Conservation (phyloP, 2,797 vertebrate genomes). For the Aulostomus chinensis region DNA sequence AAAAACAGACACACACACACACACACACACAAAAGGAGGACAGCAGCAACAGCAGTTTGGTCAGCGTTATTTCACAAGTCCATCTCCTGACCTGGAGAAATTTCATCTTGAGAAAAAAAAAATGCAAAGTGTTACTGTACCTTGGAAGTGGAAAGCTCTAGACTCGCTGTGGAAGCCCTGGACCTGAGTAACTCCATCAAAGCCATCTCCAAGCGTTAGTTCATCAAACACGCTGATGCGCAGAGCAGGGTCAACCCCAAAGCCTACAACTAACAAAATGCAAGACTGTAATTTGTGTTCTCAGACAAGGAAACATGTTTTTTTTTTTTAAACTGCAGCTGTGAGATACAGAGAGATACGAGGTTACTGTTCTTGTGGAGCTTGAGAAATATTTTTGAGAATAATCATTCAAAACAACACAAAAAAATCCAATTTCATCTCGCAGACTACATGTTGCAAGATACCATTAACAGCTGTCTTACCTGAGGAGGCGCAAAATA, state of each 20-base stretch:
- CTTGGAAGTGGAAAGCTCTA: slow-evolving; percentile 96
- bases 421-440: neutral
- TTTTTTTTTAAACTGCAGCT: no score
- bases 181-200: slow-evolving; percentile 92
- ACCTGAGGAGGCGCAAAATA: slow-evolving; percentile 78
- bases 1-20: no score
- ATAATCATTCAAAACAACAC: slow-evolving; percentile 9
- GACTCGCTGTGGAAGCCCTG: slow-evolving; percentile 95
- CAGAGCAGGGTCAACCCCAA: slow-evolving; percentile 94
- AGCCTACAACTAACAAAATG: slow-evolving; percentile 83
- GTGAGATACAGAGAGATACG: neutral
- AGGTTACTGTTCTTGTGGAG: no score
- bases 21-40: no score
- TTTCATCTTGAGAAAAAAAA: neutral
- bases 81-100: neutral
- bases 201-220: slow-evolving; percentile 85
- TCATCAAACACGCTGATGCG: slow-evolving; percentile 92
- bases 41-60: no score
- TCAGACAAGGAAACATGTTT: no score
- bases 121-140: slow-evolving; percentile 72
- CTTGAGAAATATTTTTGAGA: neutral
- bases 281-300: neutral
- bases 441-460: slow-evolving; percentile 14
- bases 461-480: no score
- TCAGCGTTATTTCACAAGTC: no score